Percentiles rank a stretch among this genome's conserved stretches.
phyloP scores from a whole-genome alignment of 2,888 invertebrate species.

The Metacarcinus magister region DNA sequence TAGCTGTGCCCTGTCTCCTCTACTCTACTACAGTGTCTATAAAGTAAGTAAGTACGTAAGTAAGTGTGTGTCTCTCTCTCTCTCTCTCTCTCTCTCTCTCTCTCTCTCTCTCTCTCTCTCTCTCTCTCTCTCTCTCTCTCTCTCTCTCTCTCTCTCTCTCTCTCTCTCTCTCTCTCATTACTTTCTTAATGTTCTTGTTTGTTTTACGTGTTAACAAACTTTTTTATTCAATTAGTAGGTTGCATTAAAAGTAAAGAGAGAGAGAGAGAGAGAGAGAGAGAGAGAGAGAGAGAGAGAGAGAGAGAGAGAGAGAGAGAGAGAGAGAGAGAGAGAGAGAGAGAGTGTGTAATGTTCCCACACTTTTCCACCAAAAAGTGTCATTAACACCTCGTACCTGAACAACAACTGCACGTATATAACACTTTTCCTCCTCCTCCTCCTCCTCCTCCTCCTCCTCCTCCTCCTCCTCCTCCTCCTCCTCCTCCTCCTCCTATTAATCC shows the following conservation, averaged over 20 bases:
- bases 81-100: neutral
- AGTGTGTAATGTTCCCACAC: neutral
- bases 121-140: neutral
- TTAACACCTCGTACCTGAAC: neutral
- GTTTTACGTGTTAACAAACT: neutral
- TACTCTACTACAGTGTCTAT: slow-evolving; percentile 92
- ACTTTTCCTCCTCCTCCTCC: neutral
- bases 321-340: no score
- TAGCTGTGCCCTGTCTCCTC: slow-evolving; percentile 90
- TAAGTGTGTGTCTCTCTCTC: neutral
- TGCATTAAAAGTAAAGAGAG: no score
- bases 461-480: neutral
- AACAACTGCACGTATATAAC: neutral
- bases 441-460: neutral
- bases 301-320: no score
- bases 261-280: no score
- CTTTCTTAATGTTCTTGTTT: neutral
- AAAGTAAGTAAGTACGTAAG: slow-evolving; percentile 86
- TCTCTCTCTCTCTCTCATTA: neutral
- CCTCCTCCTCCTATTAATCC: neutral
- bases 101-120: neutral
- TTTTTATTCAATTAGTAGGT: no score
- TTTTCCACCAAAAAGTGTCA: neutral
- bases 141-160: neutral
- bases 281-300: no score